Percentiles rank a stretch among this genome's conserved stretches.
Evolutionary conservation across 2,888 invertebrate species (phyloP).

Genomic region (Orthonychiurus folsomi): DNA sequence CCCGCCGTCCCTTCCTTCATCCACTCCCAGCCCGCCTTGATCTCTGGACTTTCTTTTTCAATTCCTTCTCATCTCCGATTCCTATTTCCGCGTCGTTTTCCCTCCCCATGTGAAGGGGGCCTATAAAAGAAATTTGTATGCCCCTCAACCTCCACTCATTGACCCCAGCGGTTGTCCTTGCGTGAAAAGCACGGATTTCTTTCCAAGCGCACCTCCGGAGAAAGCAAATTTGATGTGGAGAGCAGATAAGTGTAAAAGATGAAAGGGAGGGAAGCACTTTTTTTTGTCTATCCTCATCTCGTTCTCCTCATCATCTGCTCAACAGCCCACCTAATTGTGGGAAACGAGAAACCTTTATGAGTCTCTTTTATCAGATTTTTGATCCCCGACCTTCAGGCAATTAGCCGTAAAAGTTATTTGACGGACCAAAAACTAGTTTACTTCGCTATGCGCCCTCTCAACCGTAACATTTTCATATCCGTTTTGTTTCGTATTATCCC

Average conservation of each 20-base stretch:
- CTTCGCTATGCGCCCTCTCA: not conserved
- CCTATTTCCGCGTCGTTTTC: not conserved
- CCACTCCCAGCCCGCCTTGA: not conserved
- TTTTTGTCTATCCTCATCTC: conserved; percentile 3
- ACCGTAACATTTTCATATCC: not conserved
- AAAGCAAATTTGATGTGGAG: not conserved
- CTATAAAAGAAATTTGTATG: not conserved
- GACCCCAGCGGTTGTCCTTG: not conserved
- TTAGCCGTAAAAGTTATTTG: conserved; percentile 19
- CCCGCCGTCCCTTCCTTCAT: not conserved
- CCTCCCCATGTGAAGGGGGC: not conserved
- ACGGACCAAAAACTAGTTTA: conserved; percentile 10
- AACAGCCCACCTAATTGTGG: conserved; percentile 20
- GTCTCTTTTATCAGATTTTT: conserved; percentile 22
- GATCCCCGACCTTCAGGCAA: conserved; percentile 20
- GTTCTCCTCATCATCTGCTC: conserved; percentile 21
- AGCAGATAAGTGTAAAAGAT: not conserved
- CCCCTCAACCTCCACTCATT: not conserved
- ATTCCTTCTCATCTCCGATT: conserved; percentile 1
- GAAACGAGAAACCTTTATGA: conserved; percentile 16
- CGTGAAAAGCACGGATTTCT: not conserved
- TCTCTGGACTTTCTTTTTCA: conserved; percentile 1
- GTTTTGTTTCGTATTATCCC: no score
- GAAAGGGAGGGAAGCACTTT: not conserved
- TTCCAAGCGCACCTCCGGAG: not conserved